Evolutionary conservation across 2,888 invertebrate genomes (phyloP), one percentile per base, ranked within the genome.

Genomic region (Luperina testacea): DNA sequence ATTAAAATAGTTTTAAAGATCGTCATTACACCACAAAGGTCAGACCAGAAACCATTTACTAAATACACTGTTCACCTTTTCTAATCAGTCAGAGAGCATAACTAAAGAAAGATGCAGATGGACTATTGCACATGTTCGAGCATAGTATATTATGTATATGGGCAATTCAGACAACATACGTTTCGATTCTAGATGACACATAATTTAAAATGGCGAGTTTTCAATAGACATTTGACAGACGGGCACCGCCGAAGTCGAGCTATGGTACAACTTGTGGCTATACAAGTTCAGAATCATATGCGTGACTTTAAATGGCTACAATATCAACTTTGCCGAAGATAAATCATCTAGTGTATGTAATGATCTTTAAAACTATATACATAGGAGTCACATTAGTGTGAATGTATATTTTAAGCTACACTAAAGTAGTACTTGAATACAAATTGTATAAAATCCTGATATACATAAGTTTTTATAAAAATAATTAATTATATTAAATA

Each of bases 261-360:
- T 83, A 81, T 87, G 87, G 51, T 88, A 86, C 85, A 85, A 87
- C 88, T 89, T 89, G 89, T 82, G 72, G 11, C 0, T n/a, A 78
- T 65, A 80, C 87, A 89, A 89, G 80, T 88, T 84, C 67, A 83
- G 77, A 86, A 80, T 88, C 82, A 85, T 82, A 82, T 75, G 86
- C 88, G 75, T 71, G 82, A 77, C 79, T 75, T 75, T 32, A 45
- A 38, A 76, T 45, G 73, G 68, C n/a, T 27, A 57, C 65, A 81
- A 77, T 74, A 72, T 72, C 69, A 81, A 61, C 27, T 67, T 72
- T 32, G 38, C 59, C 45, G 65, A 70, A 67, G 11, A 72, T 32
- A 27, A 42, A 63, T 81, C 57, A 67, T 72, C 65, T 27, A 67
- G 57, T 65, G 61, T 75, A 61, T 57, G 53, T 74, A 69, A 63